Evolutionary conservation across 2,888 invertebrate genomes (phyloP), one percentile per base, ranked within the genome.

Genomic region (Drosophila niveifrons): DNA sequence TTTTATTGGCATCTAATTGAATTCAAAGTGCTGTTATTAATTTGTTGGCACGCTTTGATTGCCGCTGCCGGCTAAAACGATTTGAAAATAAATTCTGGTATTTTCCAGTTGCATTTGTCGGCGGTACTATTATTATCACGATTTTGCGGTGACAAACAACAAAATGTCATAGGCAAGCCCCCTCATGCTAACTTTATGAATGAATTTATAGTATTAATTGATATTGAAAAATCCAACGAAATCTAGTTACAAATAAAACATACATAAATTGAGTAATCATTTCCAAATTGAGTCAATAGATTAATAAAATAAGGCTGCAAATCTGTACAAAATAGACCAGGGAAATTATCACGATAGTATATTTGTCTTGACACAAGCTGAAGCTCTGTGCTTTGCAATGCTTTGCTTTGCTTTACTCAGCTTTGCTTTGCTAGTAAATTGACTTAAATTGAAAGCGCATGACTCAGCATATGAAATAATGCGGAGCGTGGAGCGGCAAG

Each of bases 1-100:
- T 86, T 90, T 90, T 81, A 90, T 90, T 90, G 88, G 81, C 84
- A 77, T 80, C 72, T 86, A 88, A 90, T 90, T 86, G 76, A 89
- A 90, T 90, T 82, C 82, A 85, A 84, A 72, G 61, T 72, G 72
- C 28, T 72, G 59, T 72, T 77, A 78, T 72, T 78, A 65, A 77
- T 79, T 86, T 86, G 78, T 44, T 73, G 68, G 41, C 78, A 66
- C 82, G 66, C 71, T 77, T 79, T 77, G 75, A 83, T 77, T 76
- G 75, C 46, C 55, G 59, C 55, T 10, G 52, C 63, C 59, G 70
- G 17, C 58, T 34, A 64, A 74, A 65, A 66, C 61, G 68, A 65
- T 39, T 58, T 48, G 63, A 68, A 66, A 56, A 50, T 43, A 31
- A 43, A 61, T 88, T 88, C 88, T 76, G 70, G 87, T 84, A 82